Evolutionary conservation across 2,888 invertebrate genomes (phyloP), one percentile per base, ranked within the genome.

Genomic region (Malachius bipustulatus): DNA sequence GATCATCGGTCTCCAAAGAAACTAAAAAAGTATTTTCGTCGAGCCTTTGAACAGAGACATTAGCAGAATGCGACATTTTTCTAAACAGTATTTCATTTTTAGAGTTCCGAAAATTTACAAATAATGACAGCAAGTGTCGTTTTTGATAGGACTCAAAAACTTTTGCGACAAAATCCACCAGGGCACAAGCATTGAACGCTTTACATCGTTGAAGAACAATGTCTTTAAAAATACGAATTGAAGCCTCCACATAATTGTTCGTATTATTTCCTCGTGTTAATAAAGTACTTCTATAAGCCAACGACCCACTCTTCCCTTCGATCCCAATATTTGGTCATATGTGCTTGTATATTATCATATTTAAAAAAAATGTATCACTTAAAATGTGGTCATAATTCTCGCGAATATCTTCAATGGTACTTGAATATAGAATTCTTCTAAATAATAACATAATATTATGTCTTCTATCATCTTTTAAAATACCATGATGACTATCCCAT

Each of bases 151-250:
- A 34, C 14, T 36, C 36, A 15, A 36, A 36, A 12, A 36, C 36
- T 2, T 36, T 37, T 10, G 29, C 14, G 14, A 34, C 15, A 12
- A 34, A 34, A 14, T 34, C 34, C 12, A 29, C 34, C 36, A 9
- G 43, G 37, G 39, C 45, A 40, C 42, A 45, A 33, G 36, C 35
- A 38, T 47, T 42, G 33, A 46, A 47, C n/a, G 38, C 44, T 40
- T 46, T 47, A 32, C 39, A 40, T 10, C 41, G 14, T 32, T 45
- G 37, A 4, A 45, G 38, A 30, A 47, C 40, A 14, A 40, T 42
- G 35, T 45, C 41, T 38, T 41, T 46, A 32, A 47, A 40, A 29
- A 48, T 41, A 32, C 40, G 15, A 31, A 47, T 47, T 10, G 46
- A 45, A 16, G 45, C 42, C 32, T 45, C 47, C 4, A 38, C 42